Evolutionary conservation across 2,888 invertebrate genomes (phyloP), one percentile per base, ranked within the genome.

Genomic region (Alentia gelatinosa): DNA sequence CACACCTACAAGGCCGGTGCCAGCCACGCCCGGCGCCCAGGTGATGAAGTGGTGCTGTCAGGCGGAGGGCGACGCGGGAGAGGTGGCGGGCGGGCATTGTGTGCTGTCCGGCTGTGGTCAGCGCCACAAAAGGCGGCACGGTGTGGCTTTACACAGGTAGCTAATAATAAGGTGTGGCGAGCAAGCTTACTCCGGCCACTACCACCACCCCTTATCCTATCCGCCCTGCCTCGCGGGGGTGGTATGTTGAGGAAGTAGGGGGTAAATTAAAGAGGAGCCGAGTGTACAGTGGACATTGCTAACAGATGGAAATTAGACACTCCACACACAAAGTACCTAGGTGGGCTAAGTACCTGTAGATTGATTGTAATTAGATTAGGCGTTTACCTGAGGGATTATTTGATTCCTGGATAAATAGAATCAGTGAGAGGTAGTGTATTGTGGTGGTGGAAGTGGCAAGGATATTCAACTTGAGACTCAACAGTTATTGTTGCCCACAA

Each of bases 111-210:
- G 37, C 79, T 79, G 79, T 79, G 79, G 79, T 79, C 79, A 79
- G 79, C n/a, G 79, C 37, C 1, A 35, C 35, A 35, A 79, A 79
- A 79, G 39, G 79, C 79, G 39, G 23, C 1, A 26, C 79, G 79
- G 79, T 79, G 79, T 37, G 4, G 79, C 79, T 79, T 79, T 79
- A 79, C 79, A 79, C 35, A 79, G 37, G 79, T 79, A 39, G 79
- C 37, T 79, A 79, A 79, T 79, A 79, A 79, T 79, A 79, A 79
- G 79, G 79, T 79, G 74, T 33, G 33, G 74, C 26, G 30, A 74
- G 30, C 74, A 74, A 26, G 30, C 26, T 33, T 74, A 33, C 74
- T 74, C 74, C 74, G 4, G 30, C 74, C 15, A 30, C 63, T 33
- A 30, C 74, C 74, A 74, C 74, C 74, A 74, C 33, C 74, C 74